phyloP scores from a whole-genome alignment of 2,888 invertebrate genomes.

The Oscheius sp. region DNA sequence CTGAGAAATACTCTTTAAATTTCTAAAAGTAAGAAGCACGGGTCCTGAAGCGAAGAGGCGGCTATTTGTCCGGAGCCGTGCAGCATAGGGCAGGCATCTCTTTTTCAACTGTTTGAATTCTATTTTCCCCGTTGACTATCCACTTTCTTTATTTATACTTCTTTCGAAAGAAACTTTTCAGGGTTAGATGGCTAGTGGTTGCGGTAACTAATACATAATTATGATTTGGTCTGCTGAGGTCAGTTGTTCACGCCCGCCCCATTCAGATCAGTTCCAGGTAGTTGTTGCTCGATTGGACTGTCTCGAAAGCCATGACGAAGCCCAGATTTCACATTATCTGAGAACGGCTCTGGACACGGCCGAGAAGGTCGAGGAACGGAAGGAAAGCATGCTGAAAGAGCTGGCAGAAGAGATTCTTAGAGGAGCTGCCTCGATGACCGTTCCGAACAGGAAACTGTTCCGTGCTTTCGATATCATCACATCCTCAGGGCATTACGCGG shows the following conservation, averaged over 20 bases:
- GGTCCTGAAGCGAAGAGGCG: not conserved
- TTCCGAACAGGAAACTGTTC: conserved; percentile 8
- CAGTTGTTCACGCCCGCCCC: not conserved
- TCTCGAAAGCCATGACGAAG: not conserved
- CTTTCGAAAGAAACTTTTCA: not conserved
- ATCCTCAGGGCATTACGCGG: too few species aligned
- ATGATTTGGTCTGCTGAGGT: conserved; percentile 7
- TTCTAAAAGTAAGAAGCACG: not conserved
- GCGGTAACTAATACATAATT: not conserved
- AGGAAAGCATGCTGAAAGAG: not conserved
- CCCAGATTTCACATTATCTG: not conserved
- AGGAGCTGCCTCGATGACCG: conserved; percentile 1
- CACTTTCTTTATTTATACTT: not conserved
- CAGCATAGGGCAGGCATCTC: not conserved
- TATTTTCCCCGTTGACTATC: not conserved
- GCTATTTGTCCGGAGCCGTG: not conserved
- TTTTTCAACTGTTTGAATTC: conserved; percentile 7
- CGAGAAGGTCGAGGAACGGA: not conserved
- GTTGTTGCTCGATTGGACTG: conserved; percentile 9
- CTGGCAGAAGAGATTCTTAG: conserved; percentile 3
- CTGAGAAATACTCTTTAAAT: too few species aligned
- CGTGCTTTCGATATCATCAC: not conserved
- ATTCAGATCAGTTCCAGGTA: not conserved
- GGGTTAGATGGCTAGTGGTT: not conserved
- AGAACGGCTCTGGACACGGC: not conserved